These are phyloP conservation scores for Anabas testudineus DNA, from an alignment of 2,797 vertebrate species.

Conservation along the genomic window DNA sequence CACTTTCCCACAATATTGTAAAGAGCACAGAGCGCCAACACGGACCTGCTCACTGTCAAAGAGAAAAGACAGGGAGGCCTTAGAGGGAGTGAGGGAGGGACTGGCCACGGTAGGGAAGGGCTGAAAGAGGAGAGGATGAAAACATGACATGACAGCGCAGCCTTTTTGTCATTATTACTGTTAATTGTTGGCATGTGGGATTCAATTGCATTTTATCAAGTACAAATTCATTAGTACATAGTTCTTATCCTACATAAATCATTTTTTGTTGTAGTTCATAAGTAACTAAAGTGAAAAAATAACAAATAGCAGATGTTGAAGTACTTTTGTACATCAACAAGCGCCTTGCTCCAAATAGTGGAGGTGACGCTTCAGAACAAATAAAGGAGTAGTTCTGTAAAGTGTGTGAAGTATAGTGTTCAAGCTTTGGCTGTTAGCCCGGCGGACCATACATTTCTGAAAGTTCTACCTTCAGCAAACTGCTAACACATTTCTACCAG, in stretches of 20 bases:
- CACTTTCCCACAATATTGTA: slow-evolving; percentile 69
- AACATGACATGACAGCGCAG: slow-evolving; percentile 36
- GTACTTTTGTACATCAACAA: neutral
- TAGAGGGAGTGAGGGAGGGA: slow-evolving; percentile 61
- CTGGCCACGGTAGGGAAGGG: slow-evolving; percentile 14
- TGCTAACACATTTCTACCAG: no score
- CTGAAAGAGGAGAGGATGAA: slow-evolving; percentile 16
- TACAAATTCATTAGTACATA: slow-evolving; percentile 2
- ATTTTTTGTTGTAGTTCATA: neutral
- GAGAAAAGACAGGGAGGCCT: slow-evolving; percentile 73
- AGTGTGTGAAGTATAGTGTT: no score
- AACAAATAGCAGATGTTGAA: no score
- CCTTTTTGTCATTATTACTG: slow-evolving; percentile 33
- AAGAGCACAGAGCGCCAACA: slow-evolving; percentile 74
- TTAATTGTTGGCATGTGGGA: slow-evolving; percentile 11
- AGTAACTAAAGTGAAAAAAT: no score
- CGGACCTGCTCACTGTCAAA: slow-evolving; percentile 79
- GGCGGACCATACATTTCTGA: no score
- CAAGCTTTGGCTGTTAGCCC: no score
- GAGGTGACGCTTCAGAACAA: neutral
- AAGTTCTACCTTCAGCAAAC: no score
- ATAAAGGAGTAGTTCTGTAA: no score
- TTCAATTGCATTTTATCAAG: slow-evolving; percentile 16
- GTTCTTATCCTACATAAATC: no score
- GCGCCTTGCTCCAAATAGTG: no score